phyloP scores from a whole-genome alignment of 2,888 invertebrate genomes.

The Thalpophila matura region DNA sequence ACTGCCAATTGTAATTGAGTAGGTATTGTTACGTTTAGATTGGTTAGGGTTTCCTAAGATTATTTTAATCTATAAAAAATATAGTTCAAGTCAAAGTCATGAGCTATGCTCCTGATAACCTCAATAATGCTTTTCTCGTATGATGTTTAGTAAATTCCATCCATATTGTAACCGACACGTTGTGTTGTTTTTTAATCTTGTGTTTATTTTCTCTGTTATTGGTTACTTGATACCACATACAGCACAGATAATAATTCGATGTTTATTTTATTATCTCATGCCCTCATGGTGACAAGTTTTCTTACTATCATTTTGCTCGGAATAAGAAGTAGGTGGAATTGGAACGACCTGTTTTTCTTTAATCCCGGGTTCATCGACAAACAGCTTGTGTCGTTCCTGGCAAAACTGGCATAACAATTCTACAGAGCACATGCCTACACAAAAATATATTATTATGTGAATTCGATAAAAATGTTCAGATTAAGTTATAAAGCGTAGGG shows the following conservation, averaged over 20 bases:
- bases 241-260: constrained; percentile 16
- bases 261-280: constrained; percentile 17
- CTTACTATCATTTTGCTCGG: constrained; percentile 18
- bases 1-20: constrained; percentile 29
- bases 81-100: constrained; percentile 14
- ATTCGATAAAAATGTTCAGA: constrained; percentile 23
- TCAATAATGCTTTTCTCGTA: not conserved
- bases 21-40: constrained; percentile 38
- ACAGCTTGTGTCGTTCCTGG: constrained; percentile 11
- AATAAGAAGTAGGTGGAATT: constrained; percentile 25
- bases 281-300: constrained; percentile 9
- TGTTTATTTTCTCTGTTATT: constrained; percentile 5
- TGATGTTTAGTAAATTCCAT: not conserved
- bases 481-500: constrained; percentile 17
- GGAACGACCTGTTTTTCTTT: constrained; percentile 38
- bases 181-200: constrained; percentile 3
- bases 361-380: constrained; percentile 26
- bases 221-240: constrained; percentile 12
- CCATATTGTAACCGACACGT: not conserved
- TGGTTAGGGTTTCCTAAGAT: constrained; percentile 21
- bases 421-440: not conserved
- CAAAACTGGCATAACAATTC: constrained; percentile 4
- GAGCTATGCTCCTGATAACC: constrained; percentile 26
- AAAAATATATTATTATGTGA: constrained; percentile 14
- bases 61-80: constrained; percentile 28